Percentiles rank a stretch among this genome's conserved stretches.
Conservation (phyloP, 2,797 vertebrate species). For the Sandelia bainsii region DNA sequence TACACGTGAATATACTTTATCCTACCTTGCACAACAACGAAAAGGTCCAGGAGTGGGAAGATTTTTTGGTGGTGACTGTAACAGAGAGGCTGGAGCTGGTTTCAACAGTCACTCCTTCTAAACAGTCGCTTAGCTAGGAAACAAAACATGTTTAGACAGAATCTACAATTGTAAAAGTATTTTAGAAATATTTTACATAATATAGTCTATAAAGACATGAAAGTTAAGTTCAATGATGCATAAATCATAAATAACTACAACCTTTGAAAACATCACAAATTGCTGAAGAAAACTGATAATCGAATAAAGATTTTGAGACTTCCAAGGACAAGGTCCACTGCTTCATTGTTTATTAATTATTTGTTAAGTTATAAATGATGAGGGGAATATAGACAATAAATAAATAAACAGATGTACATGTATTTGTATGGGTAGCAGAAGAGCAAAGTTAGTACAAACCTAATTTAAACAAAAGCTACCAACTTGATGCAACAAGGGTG, state of each 20-base stretch:
- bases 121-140: conserved; percentile 92
- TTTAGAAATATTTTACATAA: background rate
- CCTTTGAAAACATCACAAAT: background rate
- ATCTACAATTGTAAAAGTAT: background rate
- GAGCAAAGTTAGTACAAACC: too few relatives aligned
- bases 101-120: conserved; percentile 95
- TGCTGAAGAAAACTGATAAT: too few relatives aligned
- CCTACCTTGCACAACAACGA: conserved; percentile 97
- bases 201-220: background rate
- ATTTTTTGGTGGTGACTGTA: conserved; percentile 96
- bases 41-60: conserved; percentile 96
- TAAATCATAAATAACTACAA: background rate
- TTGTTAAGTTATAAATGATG: background rate
- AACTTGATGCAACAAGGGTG: background rate
- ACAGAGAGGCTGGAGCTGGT: conserved; percentile 93
- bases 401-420: background rate
- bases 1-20: background rate
- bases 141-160: background rate
- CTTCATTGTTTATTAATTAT: background rate
- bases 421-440: background rate
- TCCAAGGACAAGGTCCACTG: background rate
- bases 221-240: background rate
- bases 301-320: too few relatives aligned
- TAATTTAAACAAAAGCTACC: background rate
- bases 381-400: background rate